These are phyloP conservation scores for Drosophila ogumai DNA, from an alignment of 1,140 invertebrate species.

Conservation along the genomic window DNA sequence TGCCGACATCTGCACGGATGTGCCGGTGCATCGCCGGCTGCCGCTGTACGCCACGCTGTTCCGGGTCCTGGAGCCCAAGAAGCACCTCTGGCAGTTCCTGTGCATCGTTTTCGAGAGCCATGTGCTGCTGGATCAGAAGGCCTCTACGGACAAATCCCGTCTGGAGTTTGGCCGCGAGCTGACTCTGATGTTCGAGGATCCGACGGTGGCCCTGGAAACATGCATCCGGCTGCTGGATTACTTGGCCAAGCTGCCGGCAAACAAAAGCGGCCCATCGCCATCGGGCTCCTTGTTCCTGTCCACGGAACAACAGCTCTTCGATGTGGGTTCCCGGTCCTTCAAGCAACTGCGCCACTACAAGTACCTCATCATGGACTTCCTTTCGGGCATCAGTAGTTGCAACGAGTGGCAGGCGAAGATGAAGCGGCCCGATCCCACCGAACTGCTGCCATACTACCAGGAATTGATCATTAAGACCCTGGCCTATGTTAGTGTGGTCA, in stretches of 20 bases:
- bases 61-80: constrained; percentile 88
- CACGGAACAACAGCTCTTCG: constrained; percentile 87
- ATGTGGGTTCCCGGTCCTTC: constrained; percentile 88
- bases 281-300: not conserved
- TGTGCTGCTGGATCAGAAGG: constrained; percentile 84
- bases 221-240: constrained; percentile 89
- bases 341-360: constrained; percentile 93
- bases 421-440: constrained; percentile 77
- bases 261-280: constrained; percentile 64
- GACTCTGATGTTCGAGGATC: constrained; percentile 60
- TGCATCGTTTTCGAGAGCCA: constrained; percentile 89
- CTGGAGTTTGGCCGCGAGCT: constrained; percentile 61
- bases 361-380: constrained; percentile 90
- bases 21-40: constrained; percentile 94
- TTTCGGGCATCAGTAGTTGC: constrained; percentile 89
- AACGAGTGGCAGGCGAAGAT: constrained; percentile 88
- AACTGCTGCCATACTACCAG: constrained; percentile 86
- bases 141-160: constrained; percentile 61
- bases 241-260: constrained; percentile 48
- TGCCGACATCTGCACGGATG: constrained; percentile 94
- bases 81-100: constrained; percentile 92
- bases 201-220: constrained; percentile 87
- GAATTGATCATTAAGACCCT: constrained; percentile 89
- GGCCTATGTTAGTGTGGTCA: constrained; percentile 89
- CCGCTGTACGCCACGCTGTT: constrained; percentile 93